Evolutionary conservation across 2,113 vertebrate genomes (phyloP).

Genomic region (Odobenus rosmarus): DNA sequence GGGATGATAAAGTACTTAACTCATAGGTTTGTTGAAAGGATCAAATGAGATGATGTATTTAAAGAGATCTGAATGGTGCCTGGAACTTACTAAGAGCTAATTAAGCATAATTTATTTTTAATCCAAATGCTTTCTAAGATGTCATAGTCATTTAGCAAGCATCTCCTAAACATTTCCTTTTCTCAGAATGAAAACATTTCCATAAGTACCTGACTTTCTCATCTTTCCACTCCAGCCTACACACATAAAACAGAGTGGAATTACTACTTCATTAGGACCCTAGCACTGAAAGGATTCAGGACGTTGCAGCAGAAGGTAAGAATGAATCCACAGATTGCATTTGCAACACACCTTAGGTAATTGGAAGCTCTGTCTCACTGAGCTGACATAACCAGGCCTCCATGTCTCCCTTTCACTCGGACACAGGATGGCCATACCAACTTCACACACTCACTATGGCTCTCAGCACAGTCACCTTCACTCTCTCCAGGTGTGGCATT

Average conservation of each 20-base stretch:
- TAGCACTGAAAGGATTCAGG: neutral
- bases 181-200: neutral
- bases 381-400: neutral
- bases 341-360: neutral
- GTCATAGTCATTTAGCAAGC: neutral
- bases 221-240: neutral
- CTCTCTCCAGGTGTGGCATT: neutral
- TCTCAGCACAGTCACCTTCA: neutral
- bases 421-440: neutral
- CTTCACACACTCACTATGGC: fast-evolving
- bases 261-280: neutral
- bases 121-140: neutral
- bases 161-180: constrained; percentile 11
- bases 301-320: neutral
- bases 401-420: neutral
- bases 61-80: neutral
- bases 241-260: neutral
- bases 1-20: neutral
- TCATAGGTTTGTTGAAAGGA: neutral
- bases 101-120: neutral
- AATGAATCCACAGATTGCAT: neutral
- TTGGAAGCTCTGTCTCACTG: neutral
- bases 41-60: neutral
- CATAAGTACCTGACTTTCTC: neutral
- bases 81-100: neutral